Base-by-base conservation (phyloP, 1,140 invertebrate species). In the Brachionus calyciflorus region DNA sequence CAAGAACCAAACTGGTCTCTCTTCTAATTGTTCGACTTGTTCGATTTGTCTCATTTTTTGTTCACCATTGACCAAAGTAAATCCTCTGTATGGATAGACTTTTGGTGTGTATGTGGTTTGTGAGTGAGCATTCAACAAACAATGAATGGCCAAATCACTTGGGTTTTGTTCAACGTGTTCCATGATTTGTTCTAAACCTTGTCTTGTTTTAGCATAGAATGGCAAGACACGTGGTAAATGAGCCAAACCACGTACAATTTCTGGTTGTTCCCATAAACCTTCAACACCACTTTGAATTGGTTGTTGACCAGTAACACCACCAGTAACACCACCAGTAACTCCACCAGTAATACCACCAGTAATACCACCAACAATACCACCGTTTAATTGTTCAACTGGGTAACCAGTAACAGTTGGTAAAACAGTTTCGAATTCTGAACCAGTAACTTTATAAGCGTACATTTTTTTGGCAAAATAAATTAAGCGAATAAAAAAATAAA, bases 1-100 rank as follows among this genome's bases (percentile, higher is more conserved):
- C 41, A 98, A 87, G 83, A 89, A 96, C 92, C 93, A 98, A 26
- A 98, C 85, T 1, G 93, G 93, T 28, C 91, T 88, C 41, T 81
- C 33, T 12, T 41, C 40, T 17, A 41, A 41, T 41, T 65, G 21
- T 28, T 41, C 60, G 3, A 41, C 33, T 65, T 65, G 60, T 65
- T 65, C 60, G 17, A 65, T 65, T 65, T 65, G 60, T 65, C 60
- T 65, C 60, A 65, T 41, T 65, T n/a, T 41, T 65, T 65, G 60
- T 44, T 65, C 60, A 65, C 60, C 60, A 65, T 65, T 65, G 33
- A 65, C 21, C 40, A 65, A 65, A 41, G 33, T 41, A 17, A 41
- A 65, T 41, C 60, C 60, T 65, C 60, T 65, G 19, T 41, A 65
- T 65, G 40, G 40, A 26, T 24, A 41, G 3, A 14, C n/a, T 17